Percentiles rank a stretch among this genome's conserved stretches.
phyloP scores from a whole-genome alignment of 1,140 invertebrate genomes.

The Drosophila nigrodunni region DNA sequence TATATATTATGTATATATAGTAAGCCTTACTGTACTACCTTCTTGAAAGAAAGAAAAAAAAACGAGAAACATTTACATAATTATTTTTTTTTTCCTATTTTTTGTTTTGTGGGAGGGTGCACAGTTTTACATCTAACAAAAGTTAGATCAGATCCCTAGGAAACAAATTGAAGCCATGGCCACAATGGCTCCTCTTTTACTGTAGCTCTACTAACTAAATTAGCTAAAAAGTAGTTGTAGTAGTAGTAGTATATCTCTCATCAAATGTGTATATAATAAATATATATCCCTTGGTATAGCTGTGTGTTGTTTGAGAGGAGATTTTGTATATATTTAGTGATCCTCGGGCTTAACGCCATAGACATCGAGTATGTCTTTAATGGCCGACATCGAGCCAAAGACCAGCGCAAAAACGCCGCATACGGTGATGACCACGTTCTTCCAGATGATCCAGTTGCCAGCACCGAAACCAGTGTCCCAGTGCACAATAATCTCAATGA shows the following conservation, averaged over 20 bases:
- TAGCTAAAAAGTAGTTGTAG: conserved; percentile 32
- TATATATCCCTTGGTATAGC: conserved; percentile 71
- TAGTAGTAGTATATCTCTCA: conserved; percentile 30
- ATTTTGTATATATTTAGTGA: conserved; percentile 39
- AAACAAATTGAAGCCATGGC: conserved; percentile 35
- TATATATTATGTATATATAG: conserved; percentile 10
- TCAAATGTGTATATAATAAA: conserved; percentile 67
- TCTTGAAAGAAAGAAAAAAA: conserved; percentile 20
- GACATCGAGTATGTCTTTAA: conserved; percentile 88
- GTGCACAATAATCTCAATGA: conserved; percentile 75
- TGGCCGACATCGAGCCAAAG: conserved; percentile 91
- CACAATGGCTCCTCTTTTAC: conserved; percentile 5
- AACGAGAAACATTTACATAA: conserved; percentile 63
- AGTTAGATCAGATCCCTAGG: conserved; percentile 76
- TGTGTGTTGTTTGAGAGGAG: background rate
- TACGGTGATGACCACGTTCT: conserved; percentile 90
- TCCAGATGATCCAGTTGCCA: conserved; percentile 90
- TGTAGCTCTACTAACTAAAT: conserved; percentile 43
- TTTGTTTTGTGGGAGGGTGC: conserved; percentile 31
- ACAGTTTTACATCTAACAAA: conserved; percentile 78
- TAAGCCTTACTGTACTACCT: conserved; percentile 26
- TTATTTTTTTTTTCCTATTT: too few relatives aligned
- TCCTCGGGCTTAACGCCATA: conserved; percentile 63
- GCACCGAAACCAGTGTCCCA: conserved; percentile 89
- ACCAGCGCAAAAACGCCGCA: conserved; percentile 91